Conservation (phyloP, 2,797 vertebrate genomes). For the Helostoma temminkii region DNA sequence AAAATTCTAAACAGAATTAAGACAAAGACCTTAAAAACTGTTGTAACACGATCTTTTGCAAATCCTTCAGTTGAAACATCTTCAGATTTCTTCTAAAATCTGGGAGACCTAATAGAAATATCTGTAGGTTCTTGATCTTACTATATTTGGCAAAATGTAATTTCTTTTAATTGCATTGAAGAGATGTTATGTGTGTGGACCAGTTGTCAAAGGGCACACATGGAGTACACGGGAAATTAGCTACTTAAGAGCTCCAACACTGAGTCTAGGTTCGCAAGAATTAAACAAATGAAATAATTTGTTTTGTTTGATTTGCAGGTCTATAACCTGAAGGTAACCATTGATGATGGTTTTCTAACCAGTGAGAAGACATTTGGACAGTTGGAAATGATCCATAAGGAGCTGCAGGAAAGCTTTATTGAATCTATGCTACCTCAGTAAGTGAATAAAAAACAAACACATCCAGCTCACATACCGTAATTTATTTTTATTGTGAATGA, state of each 20-base stretch:
- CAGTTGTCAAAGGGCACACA: too few relatives aligned
- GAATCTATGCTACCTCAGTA: slow-evolving; percentile 86
- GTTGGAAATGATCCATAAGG: slow-evolving; percentile 87
- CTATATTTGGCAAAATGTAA: too few relatives aligned
- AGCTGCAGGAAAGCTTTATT: slow-evolving; percentile 87
- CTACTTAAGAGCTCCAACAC: too few relatives aligned
- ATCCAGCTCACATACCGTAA: not conserved
- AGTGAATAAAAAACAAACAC: slow-evolving; percentile 60
- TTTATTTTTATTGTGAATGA: not conserved
- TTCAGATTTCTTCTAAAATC: not conserved
- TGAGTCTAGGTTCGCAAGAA: not conserved
- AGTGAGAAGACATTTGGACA: slow-evolving; percentile 86
- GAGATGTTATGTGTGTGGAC: not conserved
- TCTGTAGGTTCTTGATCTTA: too few relatives aligned
- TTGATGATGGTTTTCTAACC: slow-evolving; percentile 78
- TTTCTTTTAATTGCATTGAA: too few relatives aligned
- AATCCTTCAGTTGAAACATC: not conserved
- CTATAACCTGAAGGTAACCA: slow-evolving; percentile 85
- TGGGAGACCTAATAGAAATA: too few relatives aligned
- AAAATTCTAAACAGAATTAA: too few relatives aligned
- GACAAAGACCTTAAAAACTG: too few relatives aligned
- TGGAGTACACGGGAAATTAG: too few relatives aligned
- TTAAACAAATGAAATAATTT: not conserved
- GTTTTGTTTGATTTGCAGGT: slow-evolving; percentile 66
- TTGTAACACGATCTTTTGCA: not conserved